phyloP scores from a whole-genome alignment of 2,797 vertebrate species.

The Sebastolobus altivelis region DNA sequence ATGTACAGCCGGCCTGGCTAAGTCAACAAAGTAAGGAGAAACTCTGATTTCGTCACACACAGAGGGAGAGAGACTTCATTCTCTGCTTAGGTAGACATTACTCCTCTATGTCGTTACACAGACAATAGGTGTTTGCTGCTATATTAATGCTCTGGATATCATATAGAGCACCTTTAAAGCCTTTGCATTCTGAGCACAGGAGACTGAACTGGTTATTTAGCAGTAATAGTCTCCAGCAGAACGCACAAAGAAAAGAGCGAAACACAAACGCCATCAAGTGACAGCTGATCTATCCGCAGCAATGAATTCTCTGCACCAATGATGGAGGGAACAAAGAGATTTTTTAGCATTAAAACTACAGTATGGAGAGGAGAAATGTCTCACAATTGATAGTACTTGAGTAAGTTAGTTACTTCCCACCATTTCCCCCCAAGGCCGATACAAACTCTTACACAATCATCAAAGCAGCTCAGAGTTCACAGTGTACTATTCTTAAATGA shows the following conservation, averaged over 20 bases:
- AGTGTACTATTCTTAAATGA: conserved; percentile 38
- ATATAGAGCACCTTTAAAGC: too few relatives aligned
- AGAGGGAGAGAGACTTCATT: too few relatives aligned
- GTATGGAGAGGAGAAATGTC: background rate
- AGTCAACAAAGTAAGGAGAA: accelerated
- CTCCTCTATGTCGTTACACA: too few relatives aligned
- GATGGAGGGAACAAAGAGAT: background rate
- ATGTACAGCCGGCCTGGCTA: too few relatives aligned
- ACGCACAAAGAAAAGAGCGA: background rate
- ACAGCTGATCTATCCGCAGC: background rate
- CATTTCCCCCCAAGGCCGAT: background rate
- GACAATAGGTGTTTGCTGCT: too few relatives aligned
- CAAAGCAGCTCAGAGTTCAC: conserved; percentile 10
- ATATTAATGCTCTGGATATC: too few relatives aligned
- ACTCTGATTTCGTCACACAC: too few relatives aligned
- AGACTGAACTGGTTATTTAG: conserved; percentile 14
- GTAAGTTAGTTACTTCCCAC: background rate
- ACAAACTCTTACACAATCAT: conserved; percentile 13
- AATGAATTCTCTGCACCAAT: background rate
- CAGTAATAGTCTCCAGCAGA: background rate
- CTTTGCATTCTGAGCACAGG: conserved; percentile 5
- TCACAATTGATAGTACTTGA: background rate
- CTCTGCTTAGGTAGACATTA: too few relatives aligned
- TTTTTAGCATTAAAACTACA: background rate
- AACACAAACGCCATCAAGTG: background rate